These are phyloP conservation scores for Asarcornis scutulata DNA, from an alignment of 2,113 vertebrate genomes.

Conservation along the genomic window DNA sequence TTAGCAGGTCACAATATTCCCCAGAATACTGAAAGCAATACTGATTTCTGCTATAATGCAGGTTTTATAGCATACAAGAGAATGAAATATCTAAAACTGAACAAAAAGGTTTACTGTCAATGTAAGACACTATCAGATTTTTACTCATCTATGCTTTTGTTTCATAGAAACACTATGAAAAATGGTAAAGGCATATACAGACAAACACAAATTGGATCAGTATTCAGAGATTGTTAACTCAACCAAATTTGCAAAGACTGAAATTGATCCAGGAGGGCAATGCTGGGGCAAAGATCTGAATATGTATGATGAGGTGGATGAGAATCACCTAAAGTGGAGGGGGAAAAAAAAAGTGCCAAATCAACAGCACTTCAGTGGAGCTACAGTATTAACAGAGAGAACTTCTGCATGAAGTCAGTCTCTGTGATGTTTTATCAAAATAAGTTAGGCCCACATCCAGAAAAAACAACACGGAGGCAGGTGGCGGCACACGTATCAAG, in stretches of 20 bases:
- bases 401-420: background rate
- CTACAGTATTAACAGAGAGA: background rate
- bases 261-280: background rate
- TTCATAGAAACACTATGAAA: background rate
- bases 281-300: background rate
- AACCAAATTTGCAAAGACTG: background rate
- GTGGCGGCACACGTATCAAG: background rate
- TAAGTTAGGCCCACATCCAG: background rate
- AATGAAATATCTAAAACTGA: background rate
- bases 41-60: background rate
- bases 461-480: background rate
- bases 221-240: background rate
- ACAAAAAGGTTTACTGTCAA: background rate
- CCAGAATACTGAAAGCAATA: conserved; percentile 34
- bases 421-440: background rate
- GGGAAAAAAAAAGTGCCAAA: background rate
- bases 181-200: background rate
- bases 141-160: background rate
- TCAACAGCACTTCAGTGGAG: background rate
- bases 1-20: conserved; percentile 57
- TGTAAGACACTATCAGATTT: background rate
- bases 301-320: background rate
- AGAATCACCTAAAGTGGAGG: background rate
- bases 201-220: background rate
- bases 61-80: background rate